Percentiles rank a stretch among this genome's conserved stretches.
phyloP scores from a whole-genome alignment of 2,888 invertebrate species.

The Iselma pallidipennis region DNA sequence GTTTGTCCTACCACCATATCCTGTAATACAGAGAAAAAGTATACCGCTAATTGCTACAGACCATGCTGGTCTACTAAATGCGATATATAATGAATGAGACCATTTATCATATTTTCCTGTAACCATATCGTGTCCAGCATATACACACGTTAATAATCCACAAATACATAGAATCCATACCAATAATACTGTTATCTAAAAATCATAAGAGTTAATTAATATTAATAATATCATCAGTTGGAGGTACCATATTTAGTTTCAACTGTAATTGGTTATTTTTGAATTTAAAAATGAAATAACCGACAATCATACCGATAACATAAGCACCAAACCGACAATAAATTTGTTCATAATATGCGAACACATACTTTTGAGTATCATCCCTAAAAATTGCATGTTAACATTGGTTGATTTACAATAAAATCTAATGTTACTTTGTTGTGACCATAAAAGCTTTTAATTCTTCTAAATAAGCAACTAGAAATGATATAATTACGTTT shows the following conservation, averaged over 20 bases:
- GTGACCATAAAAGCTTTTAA: background rate
- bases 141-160: constrained; percentile 10
- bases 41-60: constrained; percentile 56
- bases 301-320: constrained; percentile 19
- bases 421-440: too few relatives aligned
- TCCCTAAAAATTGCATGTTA: background rate
- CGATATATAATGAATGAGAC: constrained; percentile 28
- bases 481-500: constrained; percentile 13
- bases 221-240: background rate
- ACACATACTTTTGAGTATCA: background rate
- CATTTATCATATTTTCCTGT: constrained; percentile 16
- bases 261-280: constrained; percentile 2
- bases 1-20: constrained; percentile 7
- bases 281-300: constrained; percentile 15
- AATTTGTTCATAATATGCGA: constrained; percentile 16
- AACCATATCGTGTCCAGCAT: constrained; percentile 13
- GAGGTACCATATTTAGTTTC: constrained; percentile 5
- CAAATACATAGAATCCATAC: constrained; percentile 11
- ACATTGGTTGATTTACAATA: background rate
- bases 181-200: constrained; percentile 1
- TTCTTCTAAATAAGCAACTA: constrained; percentile 2
- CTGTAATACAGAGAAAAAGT: constrained; percentile 52
- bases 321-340: constrained; percentile 17
- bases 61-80: constrained; percentile 55
- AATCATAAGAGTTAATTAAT: background rate